Evolutionary conservation across 1,140 invertebrate species (phyloP), one percentile per base, ranked within the genome.

Genomic region (Cydia amplana): DNA sequence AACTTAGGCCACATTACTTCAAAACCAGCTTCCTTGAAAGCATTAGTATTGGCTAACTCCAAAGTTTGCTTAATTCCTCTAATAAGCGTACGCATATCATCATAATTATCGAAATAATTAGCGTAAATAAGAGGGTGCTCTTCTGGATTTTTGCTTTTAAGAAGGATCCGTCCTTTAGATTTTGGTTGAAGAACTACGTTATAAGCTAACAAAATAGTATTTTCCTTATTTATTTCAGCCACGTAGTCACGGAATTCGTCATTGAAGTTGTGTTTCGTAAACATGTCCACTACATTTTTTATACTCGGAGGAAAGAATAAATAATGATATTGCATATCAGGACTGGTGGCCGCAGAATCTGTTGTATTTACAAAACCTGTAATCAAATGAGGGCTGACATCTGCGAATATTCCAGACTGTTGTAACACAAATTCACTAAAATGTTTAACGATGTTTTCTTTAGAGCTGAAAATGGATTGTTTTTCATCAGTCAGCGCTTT

Each of bases 71-170:
- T 93, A 12, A 94, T 92, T 36, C 93, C 94, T 82, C 93, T 94
- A 5, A 95, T 85, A 72, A 95, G 86, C 14, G 90, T 92, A 16
- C 90, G 74, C 23, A 95, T 78, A 83, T 95, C 95, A n/a, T 91
- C 86, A 67, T 85, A 76, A 65, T 95, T 93, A n/a, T 94, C 77
- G 60, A 96, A 94, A 80, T 95, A 96, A 78, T 95, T 95, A 4
- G 96, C 94, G 82, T 95, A 94, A 67, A 97, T 94, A 32, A 95
- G 76, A 4, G 96, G 96, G 75, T 93, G 88, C 2, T 94, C 93
- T 65, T 87, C 74, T 81, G 96, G 94, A 94, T 95, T 93, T 2
- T 85, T 93, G 25, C 86, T 93, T 72, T 92, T 93, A 2, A 96
- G 83, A 77, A 90, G 80, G 10, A 96, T 92, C 16, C 86, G 86